Conservation (phyloP, 1,140 invertebrate species). For the Bradynema listronoti region DNA sequence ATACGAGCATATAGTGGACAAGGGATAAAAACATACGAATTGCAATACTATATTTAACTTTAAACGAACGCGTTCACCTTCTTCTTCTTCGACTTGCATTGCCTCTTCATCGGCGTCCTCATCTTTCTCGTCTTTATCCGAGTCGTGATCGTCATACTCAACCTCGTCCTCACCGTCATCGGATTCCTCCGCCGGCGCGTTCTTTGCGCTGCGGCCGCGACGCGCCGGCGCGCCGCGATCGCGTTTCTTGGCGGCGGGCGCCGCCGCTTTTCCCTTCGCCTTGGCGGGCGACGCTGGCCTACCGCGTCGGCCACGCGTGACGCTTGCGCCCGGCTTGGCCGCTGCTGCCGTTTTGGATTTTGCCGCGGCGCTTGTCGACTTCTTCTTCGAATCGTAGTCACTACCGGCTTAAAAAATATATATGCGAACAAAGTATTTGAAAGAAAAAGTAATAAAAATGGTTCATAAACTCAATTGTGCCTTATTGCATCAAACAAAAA, state of each 20-base stretch:
- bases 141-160: slow-evolving; percentile 20
- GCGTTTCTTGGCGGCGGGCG: slow-evolving; percentile 1
- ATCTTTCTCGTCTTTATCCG: slow-evolving; percentile 14
- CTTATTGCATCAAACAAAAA: no score
- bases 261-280: slow-evolving; percentile 3
- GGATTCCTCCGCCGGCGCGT: slow-evolving; percentile 14
- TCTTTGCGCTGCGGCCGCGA: not conserved
- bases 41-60: no score
- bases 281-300: slow-evolving; percentile 5
- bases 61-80: no score
- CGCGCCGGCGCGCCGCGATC: no score
- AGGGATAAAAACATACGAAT: no score
- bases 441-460: no score
- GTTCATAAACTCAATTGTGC: no score
- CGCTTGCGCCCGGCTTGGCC: not conserved
- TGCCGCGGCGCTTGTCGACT: not conserved
- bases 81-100: no score
- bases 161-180: slow-evolving; percentile 23
- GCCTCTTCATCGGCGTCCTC: slow-evolving; percentile 14
- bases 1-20: no score
- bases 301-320: slow-evolving; percentile 3
- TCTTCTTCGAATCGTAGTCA: no score
- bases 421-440: no score
- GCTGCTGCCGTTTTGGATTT: not conserved
- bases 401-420: no score